Base-by-base conservation (phyloP, 2,113 vertebrate genomes). In the Hyaena hyaena region DNA sequence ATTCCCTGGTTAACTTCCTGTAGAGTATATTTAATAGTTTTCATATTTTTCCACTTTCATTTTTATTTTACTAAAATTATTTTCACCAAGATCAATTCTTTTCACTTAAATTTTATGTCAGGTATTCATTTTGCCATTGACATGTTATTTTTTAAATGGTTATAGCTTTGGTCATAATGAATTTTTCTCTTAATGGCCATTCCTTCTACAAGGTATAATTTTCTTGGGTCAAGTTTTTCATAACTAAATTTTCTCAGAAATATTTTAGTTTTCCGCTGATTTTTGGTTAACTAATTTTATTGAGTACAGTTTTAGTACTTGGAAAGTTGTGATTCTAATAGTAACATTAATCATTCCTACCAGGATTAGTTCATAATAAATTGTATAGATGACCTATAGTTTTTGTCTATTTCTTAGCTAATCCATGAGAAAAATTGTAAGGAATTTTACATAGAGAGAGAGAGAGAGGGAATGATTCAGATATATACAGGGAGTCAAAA, bases 1-100 rank as follows among this genome's bases (percentile, higher is more conserved):
- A 97, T 93, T 92, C 76, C 12, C 12, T 79, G 68, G 80, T 94
- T 95, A 95, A 96, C 96, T 96, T 94, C 77, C 88, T 95, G 68
- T 55, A 58, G 10, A 84, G 35, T 73, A 1, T 50, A 68, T 65
- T 58, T 93, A 91, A 95, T 89, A 68, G 63, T 83, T 96, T 58
- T 86, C 82, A 83, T 95, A 88, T 93, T 88, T 95, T 92, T 95
- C 24, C 28, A 91, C 35, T 93, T 93, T 48, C 43, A 26, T 77
- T 89, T 98, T 83, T 83, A 89, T 95, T 95, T 88, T 77, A 66
- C 26, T 88, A 69, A 96, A 92, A 81, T 80, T 71, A 76, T 96
- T 90, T 96, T 93, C 35, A 93, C 39, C n/a, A 93, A 48, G 31
- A 97, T 86, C n/a, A 73, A 69, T 92, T 92, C 7, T 96, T 89